phyloP scores from a whole-genome alignment of 1,140 invertebrate genomes.

The Scaptomyza graminum region DNA sequence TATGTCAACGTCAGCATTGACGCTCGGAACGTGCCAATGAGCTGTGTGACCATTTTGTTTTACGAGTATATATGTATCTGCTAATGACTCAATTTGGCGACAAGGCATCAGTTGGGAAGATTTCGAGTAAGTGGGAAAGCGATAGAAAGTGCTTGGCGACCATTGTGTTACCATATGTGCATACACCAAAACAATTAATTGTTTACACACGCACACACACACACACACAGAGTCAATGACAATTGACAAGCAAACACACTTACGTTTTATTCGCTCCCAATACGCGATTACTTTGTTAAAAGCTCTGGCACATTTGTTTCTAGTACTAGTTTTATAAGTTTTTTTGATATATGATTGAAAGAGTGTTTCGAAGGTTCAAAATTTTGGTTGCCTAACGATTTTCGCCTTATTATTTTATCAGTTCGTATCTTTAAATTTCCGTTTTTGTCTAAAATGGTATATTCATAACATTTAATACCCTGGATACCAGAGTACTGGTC shows the following conservation, averaged over 20 bases:
- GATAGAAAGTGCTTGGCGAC: constrained; percentile 17
- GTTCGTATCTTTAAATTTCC: too few relatives aligned
- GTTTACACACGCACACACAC: constrained; percentile 43
- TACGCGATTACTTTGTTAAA: constrained; percentile 27
- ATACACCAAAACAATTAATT: constrained; percentile 72
- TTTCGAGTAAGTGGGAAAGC: background rate
- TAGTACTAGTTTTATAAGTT: too few relatives aligned
- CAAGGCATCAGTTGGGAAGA: constrained; percentile 26
- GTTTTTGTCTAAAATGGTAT: too few relatives aligned
- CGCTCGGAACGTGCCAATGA: constrained; percentile 73
- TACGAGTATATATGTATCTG: constrained; percentile 55
- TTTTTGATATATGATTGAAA: too few relatives aligned
- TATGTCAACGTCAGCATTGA: constrained; percentile 44
- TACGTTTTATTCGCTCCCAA: constrained; percentile 32
- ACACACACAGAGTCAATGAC: constrained; percentile 12
- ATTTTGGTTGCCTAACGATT: too few relatives aligned
- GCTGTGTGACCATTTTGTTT: constrained; percentile 73
- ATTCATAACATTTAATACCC: too few relatives aligned
- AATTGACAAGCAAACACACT: constrained; percentile 44
- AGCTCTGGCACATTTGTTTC: too few relatives aligned
- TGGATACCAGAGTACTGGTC: too few relatives aligned
- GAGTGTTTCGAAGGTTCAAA: too few relatives aligned
- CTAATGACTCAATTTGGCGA: constrained; percentile 79
- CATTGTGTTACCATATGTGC: constrained; percentile 40
- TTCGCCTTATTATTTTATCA: too few relatives aligned